These are phyloP conservation scores for Lophius americanus DNA, from an alignment of 2,797 vertebrate species.

Conservation along the genomic window DNA sequence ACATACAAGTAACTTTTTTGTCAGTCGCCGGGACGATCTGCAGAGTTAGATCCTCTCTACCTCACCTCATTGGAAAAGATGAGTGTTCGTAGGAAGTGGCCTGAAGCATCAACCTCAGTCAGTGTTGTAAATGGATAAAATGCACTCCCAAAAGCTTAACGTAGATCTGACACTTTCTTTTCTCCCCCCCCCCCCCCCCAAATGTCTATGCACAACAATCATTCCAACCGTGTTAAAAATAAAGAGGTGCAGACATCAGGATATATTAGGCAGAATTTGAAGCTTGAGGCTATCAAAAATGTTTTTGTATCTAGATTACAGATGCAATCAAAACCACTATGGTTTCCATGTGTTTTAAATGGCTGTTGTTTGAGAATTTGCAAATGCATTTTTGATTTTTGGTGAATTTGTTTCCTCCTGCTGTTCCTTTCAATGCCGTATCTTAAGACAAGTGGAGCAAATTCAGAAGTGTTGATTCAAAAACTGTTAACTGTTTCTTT, in stretches of 20 bases:
- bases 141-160: not conserved
- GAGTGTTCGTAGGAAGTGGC: constrained; percentile 20
- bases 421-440: not conserved
- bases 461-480: not conserved
- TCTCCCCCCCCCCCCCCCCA: not conserved
- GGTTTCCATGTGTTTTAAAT: not conserved
- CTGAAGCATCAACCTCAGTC: not conserved
- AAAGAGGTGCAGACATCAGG: too few relatives aligned
- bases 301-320: not conserved
- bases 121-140: not conserved
- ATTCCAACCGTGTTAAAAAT: too few relatives aligned
- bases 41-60: constrained; percentile 28
- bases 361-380: not conserved
- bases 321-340: not conserved
- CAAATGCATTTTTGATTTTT: not conserved
- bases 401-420: not conserved
- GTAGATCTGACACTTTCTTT: not conserved
- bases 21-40: constrained; percentile 19
- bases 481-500: not conserved
- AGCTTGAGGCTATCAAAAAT: not conserved
- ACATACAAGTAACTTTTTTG: constrained; percentile 1
- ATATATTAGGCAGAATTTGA: too few relatives aligned
- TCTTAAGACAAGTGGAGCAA: not conserved
- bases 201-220: not conserved
- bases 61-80: constrained; percentile 24